Conservation (phyloP, 2,797 vertebrate species). For the Alosa sapidissima region DNA sequence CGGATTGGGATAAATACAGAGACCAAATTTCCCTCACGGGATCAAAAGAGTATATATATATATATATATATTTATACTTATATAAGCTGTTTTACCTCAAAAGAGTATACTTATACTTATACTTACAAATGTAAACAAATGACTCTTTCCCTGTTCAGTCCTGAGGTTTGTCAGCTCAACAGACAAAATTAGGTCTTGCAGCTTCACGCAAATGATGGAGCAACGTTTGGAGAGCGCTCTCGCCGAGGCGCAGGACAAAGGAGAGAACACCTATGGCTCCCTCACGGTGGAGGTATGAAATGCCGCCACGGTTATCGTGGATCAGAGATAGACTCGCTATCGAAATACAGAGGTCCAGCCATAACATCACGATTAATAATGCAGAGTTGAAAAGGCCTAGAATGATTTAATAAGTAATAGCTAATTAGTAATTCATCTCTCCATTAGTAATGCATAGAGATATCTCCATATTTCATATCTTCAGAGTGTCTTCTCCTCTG, state of each 20-base stretch:
- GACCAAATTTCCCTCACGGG: too few species aligned
- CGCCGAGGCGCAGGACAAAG: conserved; percentile 90
- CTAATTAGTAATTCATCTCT: background rate
- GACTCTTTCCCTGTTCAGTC: conserved; percentile 67
- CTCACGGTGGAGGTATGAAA: conserved; percentile 86
- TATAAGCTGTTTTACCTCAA: too few species aligned
- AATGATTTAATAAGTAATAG: conserved; percentile 16
- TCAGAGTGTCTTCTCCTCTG: background rate
- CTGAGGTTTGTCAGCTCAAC: conserved; percentile 90
- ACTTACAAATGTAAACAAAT: background rate
- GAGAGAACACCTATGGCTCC: conserved; percentile 84
- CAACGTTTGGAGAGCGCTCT: conserved; percentile 88
- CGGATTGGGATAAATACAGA: too few species aligned
- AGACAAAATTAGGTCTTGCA: conserved; percentile 90
- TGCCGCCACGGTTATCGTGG: background rate
- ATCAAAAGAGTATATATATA: too few species aligned
- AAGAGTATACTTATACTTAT: too few species aligned
- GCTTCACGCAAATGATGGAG: conserved; percentile 91
- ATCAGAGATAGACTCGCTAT: background rate
- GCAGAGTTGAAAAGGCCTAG: background rate
- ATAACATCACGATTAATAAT: background rate
- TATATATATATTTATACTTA: too few species aligned
- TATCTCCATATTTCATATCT: background rate
- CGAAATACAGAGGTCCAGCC: background rate
- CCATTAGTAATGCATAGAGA: background rate